Conservation (phyloP, 1,140 invertebrate species). For the Eriosoma lanigerum region DNA sequence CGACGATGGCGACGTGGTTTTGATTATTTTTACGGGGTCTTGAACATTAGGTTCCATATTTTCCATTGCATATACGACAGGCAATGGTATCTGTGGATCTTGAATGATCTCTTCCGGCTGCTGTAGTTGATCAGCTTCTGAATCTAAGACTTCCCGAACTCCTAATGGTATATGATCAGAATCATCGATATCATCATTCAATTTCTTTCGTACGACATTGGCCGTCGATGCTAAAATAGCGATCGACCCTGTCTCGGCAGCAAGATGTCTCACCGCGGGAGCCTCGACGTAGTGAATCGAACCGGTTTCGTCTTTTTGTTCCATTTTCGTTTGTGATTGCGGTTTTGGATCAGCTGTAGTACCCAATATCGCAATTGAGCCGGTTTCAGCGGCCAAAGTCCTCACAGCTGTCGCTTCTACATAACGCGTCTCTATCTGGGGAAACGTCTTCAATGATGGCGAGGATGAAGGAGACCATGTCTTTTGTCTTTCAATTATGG, state of each 20-base stretch:
- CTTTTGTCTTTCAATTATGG: not conserved
- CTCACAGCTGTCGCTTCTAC: conserved; percentile 53
- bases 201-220: not conserved
- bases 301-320: not conserved
- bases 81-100: not conserved
- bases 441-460: no score
- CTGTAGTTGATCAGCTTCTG: not conserved
- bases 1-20: not conserved
- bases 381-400: conserved; percentile 55
- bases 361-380: conserved; percentile 55
- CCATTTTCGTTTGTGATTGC: no score
- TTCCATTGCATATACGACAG: conserved; percentile 2
- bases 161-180: not conserved
- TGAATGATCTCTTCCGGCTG: not conserved
- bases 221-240: conserved; percentile 55
- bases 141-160: not conserved
- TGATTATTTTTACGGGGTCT: not conserved
- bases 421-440: no score
- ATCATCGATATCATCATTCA: no score
- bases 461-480: not conserved
- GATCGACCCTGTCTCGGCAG: conserved; percentile 55
- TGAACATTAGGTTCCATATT: not conserved
- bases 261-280: conserved; percentile 55
- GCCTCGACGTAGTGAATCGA: conserved; percentile 53
- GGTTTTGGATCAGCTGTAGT: conserved; percentile 6